These are phyloP conservation scores for Zaprionus davidi DNA, from an alignment of 1,140 invertebrate genomes.

Conservation along the genomic window DNA sequence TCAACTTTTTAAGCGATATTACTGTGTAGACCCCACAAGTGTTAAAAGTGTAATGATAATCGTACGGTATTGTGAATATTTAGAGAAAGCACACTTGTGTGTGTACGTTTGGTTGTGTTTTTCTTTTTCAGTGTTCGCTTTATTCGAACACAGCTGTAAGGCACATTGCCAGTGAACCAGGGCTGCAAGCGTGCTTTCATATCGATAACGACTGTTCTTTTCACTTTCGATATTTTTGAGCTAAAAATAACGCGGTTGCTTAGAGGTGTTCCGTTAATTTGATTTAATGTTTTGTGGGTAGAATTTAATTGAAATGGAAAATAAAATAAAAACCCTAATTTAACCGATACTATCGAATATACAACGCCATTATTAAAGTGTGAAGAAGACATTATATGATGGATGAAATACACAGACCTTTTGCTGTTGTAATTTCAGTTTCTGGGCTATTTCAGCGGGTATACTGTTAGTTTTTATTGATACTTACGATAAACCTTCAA, in stretches of 20 bases:
- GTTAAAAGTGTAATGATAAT: background rate
- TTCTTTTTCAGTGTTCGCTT: background rate
- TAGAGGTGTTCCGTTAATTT: constrained; percentile 4
- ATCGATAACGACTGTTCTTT: background rate
- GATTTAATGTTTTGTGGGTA: background rate
- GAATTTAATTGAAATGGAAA: background rate
- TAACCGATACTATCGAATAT: background rate
- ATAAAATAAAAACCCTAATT: background rate
- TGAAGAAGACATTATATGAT: background rate
- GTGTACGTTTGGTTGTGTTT: background rate
- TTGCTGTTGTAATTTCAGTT: background rate
- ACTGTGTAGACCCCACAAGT: background rate
- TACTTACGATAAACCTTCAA: background rate
- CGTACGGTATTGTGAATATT: background rate
- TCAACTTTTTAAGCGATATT: background rate
- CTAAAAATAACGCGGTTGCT: background rate
- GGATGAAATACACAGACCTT: background rate
- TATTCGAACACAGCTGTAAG: background rate
- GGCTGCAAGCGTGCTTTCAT: background rate
- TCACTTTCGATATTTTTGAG: background rate
- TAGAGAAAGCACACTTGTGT: background rate
- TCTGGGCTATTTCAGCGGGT: background rate
- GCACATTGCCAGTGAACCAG: constrained; percentile 1
- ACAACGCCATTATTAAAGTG: background rate
- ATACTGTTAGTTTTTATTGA: constrained; percentile 1